A percentile compares a stretch with the other conserved stretches of the same genome.
phyloP scores from a whole-genome alignment of 2,888 invertebrate genomes.

The Archaeoteleia sp. region DNA sequence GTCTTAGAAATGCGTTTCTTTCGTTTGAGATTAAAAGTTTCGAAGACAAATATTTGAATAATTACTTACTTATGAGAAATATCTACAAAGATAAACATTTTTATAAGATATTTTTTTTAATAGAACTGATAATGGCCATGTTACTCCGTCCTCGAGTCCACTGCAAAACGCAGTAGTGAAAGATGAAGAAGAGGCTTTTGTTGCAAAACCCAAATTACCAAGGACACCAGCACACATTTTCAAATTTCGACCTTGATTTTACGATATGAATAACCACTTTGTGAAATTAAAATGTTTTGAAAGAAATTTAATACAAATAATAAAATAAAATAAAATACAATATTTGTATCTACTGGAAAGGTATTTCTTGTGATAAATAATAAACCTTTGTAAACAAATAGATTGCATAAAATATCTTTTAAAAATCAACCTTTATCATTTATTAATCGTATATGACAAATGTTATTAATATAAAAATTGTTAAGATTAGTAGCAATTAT shows the following conservation, averaged over 20 bases:
- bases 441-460: no score
- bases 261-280: slow-evolving; percentile 6
- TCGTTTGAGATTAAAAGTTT: not conserved
- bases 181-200: slow-evolving; percentile 62
- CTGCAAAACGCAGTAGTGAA: slow-evolving; percentile 28
- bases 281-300: no score
- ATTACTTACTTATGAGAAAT: not conserved
- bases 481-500: no score
- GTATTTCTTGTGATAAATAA: no score
- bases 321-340: no score
- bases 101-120: slow-evolving; percentile 10
- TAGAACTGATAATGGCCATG: slow-evolving; percentile 2
- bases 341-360: no score
- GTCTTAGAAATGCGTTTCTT: not conserved
- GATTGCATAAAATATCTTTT: no score
- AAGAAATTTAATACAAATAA: no score
- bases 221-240: slow-evolving; percentile 63
- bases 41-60: not conserved
- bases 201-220: slow-evolving; percentile 66
- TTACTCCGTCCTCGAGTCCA: no score
- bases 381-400: no score
- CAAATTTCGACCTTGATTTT: slow-evolving; percentile 12
- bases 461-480: no score
- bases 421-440: no score
- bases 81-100: slow-evolving; percentile 6